Base-by-base conservation (phyloP, 2,113 vertebrate species). In the Halichoerus grypus region DNA sequence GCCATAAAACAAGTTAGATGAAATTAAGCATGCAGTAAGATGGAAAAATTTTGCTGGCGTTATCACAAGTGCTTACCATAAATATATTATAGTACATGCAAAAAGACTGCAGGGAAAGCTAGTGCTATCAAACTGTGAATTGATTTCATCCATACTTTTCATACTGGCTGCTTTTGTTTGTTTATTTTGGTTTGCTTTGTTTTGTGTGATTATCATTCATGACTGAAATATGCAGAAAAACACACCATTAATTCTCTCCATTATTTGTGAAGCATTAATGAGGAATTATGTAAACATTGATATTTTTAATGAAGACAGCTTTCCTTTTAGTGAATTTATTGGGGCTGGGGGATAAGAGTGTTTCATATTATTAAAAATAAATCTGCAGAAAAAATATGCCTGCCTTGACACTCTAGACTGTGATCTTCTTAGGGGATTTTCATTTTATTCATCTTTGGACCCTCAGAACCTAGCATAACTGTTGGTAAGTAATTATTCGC, bases 1-100 rank as follows among this genome's bases (percentile, higher is more conserved):
- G 94, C 97, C 95, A 97, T 97, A 96, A 98, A 98, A 97, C 94
- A 98, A 94, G 89, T 96, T 95, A 95, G 93, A 97, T 97, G 92
- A 97, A 98, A 97, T 98, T 98, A 98, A 96, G 97, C 94, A 97
- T 97, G 97, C 89, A 95, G 96, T 96, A 97, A 93, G 97, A 98
- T 97, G 96, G 97, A 97, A 98, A 98, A 95, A 49, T 97, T 98
- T 97, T 98, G 95, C 97, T 97, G 94, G 97, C 91, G 36, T 98
- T 98, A 97, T 97, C 97, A 97, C 92, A 97, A 97, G 91, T 97
- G 88, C 96, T 98, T 97, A 94, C 94, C 97, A 95, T 97, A 98
- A 96, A 98, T 98, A 95, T 93, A 97, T 96, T 95, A 95, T 33
- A 95, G 92, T 94, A 88, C 71, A 84, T 28, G 93, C 85, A 95